Evolutionary conservation across 1,140 invertebrate genomes (phyloP).

Genomic region (Pemphigus obesinymphae): DNA sequence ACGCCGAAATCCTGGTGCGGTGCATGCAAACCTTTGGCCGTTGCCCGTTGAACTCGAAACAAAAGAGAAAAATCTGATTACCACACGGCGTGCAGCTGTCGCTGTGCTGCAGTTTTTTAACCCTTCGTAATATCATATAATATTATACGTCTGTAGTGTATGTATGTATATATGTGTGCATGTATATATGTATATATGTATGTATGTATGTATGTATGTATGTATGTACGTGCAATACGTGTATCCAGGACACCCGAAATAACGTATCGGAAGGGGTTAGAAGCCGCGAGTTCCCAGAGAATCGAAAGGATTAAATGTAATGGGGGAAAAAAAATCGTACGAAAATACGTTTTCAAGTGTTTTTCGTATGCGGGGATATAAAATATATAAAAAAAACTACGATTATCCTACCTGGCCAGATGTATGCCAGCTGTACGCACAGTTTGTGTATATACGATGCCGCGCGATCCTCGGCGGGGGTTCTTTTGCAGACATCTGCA

Average conservation of each 20-base stretch:
- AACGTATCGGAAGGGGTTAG: constrained; percentile 33
- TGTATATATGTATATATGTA: background rate
- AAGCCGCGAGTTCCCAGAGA: constrained; percentile 15
- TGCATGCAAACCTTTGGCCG: background rate
- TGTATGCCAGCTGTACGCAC: constrained; percentile 9
- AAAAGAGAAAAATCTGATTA: constrained; percentile 34
- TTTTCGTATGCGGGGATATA: background rate
- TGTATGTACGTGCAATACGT: background rate
- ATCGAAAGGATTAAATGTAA: constrained; percentile 41
- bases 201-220: background rate
- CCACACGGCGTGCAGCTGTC: constrained; percentile 29
- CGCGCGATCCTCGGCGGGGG: constrained; percentile 24
- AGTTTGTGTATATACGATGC: background rate
- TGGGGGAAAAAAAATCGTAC: constrained; percentile 24
- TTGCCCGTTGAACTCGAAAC: constrained; percentile 24
- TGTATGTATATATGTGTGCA: background rate
- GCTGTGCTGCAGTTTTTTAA: background rate
- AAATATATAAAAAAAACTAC: background rate
- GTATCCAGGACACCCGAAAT: constrained; percentile 19
- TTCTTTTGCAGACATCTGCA: constrained; percentile 24
- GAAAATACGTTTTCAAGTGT: constrained; percentile 41
- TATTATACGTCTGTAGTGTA: no score
- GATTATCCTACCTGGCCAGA: constrained; percentile 29
- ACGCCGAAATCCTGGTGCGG: background rate
- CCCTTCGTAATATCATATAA: no score